Conservation (phyloP, 37 sponge, comb jelly and placozoan species). For the Beroe forskalii region DNA sequence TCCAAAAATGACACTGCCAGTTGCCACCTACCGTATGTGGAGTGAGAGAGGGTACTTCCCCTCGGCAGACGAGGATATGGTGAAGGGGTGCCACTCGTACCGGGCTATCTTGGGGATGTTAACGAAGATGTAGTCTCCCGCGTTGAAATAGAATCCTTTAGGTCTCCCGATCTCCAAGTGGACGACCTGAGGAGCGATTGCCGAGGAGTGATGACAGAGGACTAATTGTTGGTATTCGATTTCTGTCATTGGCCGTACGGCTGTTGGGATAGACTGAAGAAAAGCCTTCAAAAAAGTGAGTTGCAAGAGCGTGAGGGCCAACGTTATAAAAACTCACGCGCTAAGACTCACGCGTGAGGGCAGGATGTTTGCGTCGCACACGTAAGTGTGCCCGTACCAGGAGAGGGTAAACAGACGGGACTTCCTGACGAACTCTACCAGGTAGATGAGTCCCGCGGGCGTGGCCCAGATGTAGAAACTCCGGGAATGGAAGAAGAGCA, state of each 20-base stretch:
- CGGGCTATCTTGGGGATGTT: constrained; percentile 81
- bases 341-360: constrained; percentile 87
- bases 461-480: constrained; percentile 84
- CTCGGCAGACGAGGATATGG: constrained; percentile 82
- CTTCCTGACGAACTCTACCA: constrained; percentile 73
- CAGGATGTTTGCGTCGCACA: constrained; percentile 71
- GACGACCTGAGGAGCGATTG: constrained; percentile 69
- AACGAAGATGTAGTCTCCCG: constrained; percentile 83
- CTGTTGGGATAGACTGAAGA: neutral
- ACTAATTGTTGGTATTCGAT: neutral
- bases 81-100: constrained; percentile 92
- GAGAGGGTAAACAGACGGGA: constrained; percentile 76
- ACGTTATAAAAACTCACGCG: no score
- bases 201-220: no score
- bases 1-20: no score
- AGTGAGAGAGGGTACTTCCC: constrained; percentile 77
- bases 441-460: constrained; percentile 73
- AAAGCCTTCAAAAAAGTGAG: neutral
- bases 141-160: constrained; percentile 73
- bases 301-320: neutral
- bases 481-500: constrained; percentile 79
- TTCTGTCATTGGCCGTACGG: no score
- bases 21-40: constrained; percentile 72
- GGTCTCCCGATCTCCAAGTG: constrained; percentile 78
- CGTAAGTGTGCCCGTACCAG: constrained; percentile 75